Conservation (phyloP, 2,797 vertebrate species). For the Potorous gilbertii region DNA sequence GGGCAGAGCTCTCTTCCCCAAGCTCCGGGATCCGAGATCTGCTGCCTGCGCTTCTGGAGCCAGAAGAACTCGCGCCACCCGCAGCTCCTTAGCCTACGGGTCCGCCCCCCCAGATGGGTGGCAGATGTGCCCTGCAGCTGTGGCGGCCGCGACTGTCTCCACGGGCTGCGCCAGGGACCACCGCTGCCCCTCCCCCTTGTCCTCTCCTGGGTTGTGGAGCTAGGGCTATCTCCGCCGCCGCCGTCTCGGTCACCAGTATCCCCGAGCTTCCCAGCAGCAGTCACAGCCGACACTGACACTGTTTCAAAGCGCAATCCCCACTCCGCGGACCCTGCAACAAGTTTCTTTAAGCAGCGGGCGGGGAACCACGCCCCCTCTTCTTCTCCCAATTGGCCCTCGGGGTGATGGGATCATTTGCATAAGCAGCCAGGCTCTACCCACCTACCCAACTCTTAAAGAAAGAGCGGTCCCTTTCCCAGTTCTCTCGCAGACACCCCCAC, state of each 20-base stretch:
- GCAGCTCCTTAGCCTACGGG: neutral
- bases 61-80: neutral
- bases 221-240: neutral
- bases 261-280: neutral
- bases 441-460: constrained; percentile 36
- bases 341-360: constrained; percentile 76
- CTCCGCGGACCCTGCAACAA: constrained; percentile 69
- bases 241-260: neutral
- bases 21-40: neutral
- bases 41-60: neutral
- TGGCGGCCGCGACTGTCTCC: neutral
- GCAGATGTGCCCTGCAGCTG: neutral
- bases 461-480: neutral
- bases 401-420: fast-evolving
- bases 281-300: neutral
- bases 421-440: constrained; percentile 29
- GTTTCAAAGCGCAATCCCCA: constrained; percentile 6
- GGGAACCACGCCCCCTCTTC: constrained; percentile 55
- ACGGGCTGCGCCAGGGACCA: neutral
- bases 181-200: neutral
- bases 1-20: neutral
- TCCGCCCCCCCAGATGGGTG: neutral
- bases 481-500: neutral
- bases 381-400: constrained; percentile 68
- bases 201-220: constrained; percentile 5